phyloP scores from a whole-genome alignment of 2,797 vertebrate genomes.

The Psittacula echo region DNA sequence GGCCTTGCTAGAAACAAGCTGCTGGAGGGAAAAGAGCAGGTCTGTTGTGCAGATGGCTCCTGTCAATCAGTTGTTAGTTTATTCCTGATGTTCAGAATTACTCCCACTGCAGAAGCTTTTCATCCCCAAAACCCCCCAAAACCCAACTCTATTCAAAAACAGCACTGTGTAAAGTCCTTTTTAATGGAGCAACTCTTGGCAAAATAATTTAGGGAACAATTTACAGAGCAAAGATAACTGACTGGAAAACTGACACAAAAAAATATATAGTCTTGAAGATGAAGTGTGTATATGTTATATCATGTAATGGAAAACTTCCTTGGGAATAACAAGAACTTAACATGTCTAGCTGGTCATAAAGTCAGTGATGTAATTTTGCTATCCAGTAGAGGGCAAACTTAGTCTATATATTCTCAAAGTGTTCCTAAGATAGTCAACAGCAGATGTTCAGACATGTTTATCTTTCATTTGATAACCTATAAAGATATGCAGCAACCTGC shows the following conservation, averaged over 20 bases:
- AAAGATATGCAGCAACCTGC: conserved; percentile 8
- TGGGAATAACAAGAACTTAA: not conserved
- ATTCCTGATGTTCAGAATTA: not conserved
- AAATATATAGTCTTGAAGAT: not conserved
- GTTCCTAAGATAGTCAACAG: not conserved
- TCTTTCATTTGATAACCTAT: conserved; percentile 33
- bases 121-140: not conserved
- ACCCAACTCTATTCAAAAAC: not conserved
- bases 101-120: not conserved
- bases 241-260: not conserved
- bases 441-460: conserved; percentile 24
- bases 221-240: not conserved
- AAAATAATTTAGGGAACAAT: not conserved
- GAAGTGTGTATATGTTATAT: not conserved
- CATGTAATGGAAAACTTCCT: not conserved
- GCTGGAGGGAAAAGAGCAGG: not conserved
- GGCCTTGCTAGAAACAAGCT: not conserved
- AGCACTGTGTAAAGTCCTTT: not conserved
- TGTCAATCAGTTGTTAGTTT: not conserved
- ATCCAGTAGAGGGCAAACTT: conserved; percentile 82
- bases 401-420: conserved; percentile 51
- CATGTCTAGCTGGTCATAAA: not conserved
- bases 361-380: conserved; percentile 49
- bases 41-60: not conserved
- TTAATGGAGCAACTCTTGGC: not conserved